A percentile compares a stretch with the other conserved stretches of the same genome.
Conservation (phyloP, 64 coral and sea anemone species). For the Stichodactyla mertensii region DNA sequence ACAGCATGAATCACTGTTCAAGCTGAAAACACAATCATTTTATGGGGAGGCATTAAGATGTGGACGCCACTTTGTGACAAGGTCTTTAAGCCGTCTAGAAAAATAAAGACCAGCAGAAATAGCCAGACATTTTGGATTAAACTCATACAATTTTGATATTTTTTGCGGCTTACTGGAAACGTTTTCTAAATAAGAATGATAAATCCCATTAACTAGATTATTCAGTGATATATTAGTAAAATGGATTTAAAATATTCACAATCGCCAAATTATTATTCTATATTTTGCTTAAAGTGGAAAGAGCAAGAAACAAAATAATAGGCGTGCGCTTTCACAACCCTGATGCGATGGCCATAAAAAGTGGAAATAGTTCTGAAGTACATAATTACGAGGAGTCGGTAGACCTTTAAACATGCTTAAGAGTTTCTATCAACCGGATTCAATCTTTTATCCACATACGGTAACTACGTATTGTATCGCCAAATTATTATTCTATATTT, state of each 20-base stretch:
- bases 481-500: no score
- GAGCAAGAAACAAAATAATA: no score
- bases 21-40: slow-evolving; percentile 9
- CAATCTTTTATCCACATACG: slow-evolving; percentile 11
- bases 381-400: background rate
- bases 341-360: no score
- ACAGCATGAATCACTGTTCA: background rate
- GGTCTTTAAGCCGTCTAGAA: background rate
- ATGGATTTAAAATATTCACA: no score
- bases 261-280: no score
- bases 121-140: background rate
- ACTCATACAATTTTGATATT: background rate
- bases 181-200: no score
- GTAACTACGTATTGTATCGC: slow-evolving; percentile 24
- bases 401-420: background rate
- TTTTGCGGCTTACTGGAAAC: no score
- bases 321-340: no score
- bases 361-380: background rate
- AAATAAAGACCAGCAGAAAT: background rate
- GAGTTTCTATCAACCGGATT: background rate
- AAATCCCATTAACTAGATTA: no score
- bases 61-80: background rate
- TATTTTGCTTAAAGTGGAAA: no score
- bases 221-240: no score
- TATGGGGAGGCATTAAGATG: background rate